These are phyloP conservation scores for Leucoptera coffeella DNA, from an alignment of 2,888 invertebrate genomes.

Conservation along the genomic window DNA sequence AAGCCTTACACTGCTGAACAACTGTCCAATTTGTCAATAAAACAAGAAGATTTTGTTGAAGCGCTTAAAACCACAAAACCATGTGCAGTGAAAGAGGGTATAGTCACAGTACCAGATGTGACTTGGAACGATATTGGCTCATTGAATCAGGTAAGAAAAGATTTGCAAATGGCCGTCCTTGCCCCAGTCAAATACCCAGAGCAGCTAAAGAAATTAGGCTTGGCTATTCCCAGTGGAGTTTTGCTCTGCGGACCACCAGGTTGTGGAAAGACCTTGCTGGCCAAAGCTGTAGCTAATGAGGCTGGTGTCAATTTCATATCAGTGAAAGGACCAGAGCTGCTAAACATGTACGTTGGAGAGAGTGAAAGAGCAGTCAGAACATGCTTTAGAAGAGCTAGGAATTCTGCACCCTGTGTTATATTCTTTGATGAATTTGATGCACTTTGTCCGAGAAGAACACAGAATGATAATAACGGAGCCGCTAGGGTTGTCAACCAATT, in stretches of 20 bases:
- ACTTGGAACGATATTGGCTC: slow-evolving; percentile 98
- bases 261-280: slow-evolving; percentile 91
- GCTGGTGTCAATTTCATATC: slow-evolving; percentile 98
- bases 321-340: slow-evolving; percentile 95
- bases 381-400: slow-evolving; percentile 89
- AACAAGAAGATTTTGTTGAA: slow-evolving; percentile 67
- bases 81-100: slow-evolving; percentile 93
- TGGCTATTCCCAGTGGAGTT: slow-evolving; percentile 81
- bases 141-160: slow-evolving; percentile 77
- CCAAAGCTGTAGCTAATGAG: slow-evolving; percentile 98
- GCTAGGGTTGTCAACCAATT: slow-evolving; percentile 93
- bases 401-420: slow-evolving; percentile 95
- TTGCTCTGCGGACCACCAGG: slow-evolving; percentile 96
- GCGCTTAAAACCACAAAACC: slow-evolving; percentile 84
- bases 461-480: slow-evolving; percentile 64
- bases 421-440: slow-evolving; percentile 99
- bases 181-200: slow-evolving; percentile 87
- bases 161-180: slow-evolving; percentile 84
- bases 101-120: slow-evolving; percentile 94
- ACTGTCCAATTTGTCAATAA: slow-evolving; percentile 60
- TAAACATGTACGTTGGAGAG: slow-evolving; percentile 99
- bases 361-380: slow-evolving; percentile 96
- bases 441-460: slow-evolving; percentile 83
- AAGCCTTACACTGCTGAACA: slow-evolving; percentile 58
- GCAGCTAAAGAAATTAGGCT: slow-evolving; percentile 69